Base-by-base conservation (phyloP, 2,888 invertebrate genomes). In the Acanthosepion pharaonis region DNA sequence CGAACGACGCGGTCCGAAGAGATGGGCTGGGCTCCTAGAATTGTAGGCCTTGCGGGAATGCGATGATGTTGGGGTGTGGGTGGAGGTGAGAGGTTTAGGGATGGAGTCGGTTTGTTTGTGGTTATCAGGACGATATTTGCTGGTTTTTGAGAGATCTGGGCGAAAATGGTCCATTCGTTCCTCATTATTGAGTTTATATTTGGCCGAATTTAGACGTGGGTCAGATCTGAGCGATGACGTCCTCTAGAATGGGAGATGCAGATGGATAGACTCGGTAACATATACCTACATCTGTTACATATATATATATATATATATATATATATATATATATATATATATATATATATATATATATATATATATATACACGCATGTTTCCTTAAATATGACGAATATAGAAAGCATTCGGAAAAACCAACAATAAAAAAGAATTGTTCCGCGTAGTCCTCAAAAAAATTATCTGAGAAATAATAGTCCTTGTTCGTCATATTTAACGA, bases 171-270 rank as follows among this genome's bases (percentile, higher is more conserved):
- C n/a, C 78, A 78, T 78, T n/a, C 78, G 23, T n/a, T 78, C 78
- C 78, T 78, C 78, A 78, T 78, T 78, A 78, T n/a, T n/a, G 15
- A 78, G 78, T 78, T 78, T 78, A 78, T 78, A 78, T 78, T 78
- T 78, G n/a, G 78, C n/a, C 78, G 78, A 78, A 78, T 23, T n/a
- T 78, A 15, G 78, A 33, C 78, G 78, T n/a, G 78, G n/a, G 78
- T 78, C n/a, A n/a, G n/a, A 78, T 78, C n/a, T 33, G 78, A 78
- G 78, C n/a, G 78, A 78, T 78, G 78, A 78, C 11, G 78, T 78
- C n/a, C n/a, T 9, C 15, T 18, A 11, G 4, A n/a, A n/a, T n/a
- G n/a, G n/a, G 33, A n/a, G 78, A n/a, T 78, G 15, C 33, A 78
- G 78, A 78, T 78, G n/a, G 78, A 78, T 78, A n/a, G 11, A 78